Evolutionary conservation across 2,113 vertebrate species (phyloP), one percentile per base, ranked within the genome.

Genomic region (Bettongia penicillata): DNA sequence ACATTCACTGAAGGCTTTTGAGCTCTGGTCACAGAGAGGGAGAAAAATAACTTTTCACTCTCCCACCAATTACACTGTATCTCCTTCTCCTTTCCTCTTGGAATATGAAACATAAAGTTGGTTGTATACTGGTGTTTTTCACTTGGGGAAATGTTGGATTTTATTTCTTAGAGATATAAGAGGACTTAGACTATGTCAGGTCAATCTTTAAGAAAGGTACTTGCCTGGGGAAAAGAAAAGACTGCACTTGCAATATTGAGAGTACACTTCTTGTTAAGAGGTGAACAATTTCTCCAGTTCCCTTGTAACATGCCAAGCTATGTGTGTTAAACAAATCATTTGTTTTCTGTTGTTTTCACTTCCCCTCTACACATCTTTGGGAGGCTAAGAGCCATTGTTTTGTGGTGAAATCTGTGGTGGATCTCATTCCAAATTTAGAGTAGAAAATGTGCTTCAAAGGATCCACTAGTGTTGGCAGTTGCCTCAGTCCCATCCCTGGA

Each of bases 91-190:
- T 48, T 48, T 48, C 48, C 48, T 48, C 48, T 48, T 93, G 68
- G 91, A 95, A 91, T 93, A 51, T 55, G n/a, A 84, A 95, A 53
- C n/a, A 19, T 25, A 55, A 52, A 14, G 50, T 25, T 55, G 57
- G 10, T 43, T 43, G n/a, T 84, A 37, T 84, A n/a, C 7, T 43
- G 37, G 19, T 84, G n/a, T 22, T 84, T 43, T 84, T 84, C 68
- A 43, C 77, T 93, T 92, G 12, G 12, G 3, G 51, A 93, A 92
- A 51, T 57, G 1, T 61, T 93, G 22, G 89, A 37, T 50, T 91
- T 47, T 89, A 37, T 28, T 53, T 51, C 89, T 94, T 47, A 61
- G 26, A 84, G n/a, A 93, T 50, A 1, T 0, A 94, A 55, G 47
- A 43, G 93, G 89, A 89, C 43, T 90, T 94, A 93, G 37, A 51